Evolutionary conservation across 35 echinoderm and acorn worm species (phyloP).

Genomic region (Strongylocentrotus purpuratus): DNA sequence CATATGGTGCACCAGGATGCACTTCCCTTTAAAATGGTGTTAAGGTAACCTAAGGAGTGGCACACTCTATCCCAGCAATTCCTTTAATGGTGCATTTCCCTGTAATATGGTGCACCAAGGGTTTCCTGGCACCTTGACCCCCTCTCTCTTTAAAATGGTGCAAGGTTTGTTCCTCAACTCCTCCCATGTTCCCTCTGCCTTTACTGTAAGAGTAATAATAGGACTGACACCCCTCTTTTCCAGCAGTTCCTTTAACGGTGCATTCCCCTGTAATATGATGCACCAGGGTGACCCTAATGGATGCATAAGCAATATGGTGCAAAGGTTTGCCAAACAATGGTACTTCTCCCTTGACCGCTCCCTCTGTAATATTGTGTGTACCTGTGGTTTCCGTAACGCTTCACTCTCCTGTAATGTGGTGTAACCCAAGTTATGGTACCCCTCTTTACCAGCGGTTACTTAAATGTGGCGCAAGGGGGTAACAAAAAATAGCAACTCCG

Average conservation of each 20-base stretch:
- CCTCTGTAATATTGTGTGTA: not conserved
- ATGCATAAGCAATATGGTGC: not conserved
- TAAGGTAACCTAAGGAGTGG: not conserved
- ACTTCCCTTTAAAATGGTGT: not conserved
- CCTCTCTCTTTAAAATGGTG: not conserved
- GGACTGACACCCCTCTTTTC: not conserved
- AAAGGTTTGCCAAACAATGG: not conserved
- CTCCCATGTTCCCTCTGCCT: too few species aligned
- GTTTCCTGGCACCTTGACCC: not conserved
- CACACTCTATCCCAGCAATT: not conserved
- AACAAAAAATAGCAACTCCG: too few species aligned
- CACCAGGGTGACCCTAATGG: too few species aligned
- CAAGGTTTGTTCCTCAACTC: not conserved
- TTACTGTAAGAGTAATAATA: too few species aligned
- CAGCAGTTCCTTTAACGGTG: not conserved
- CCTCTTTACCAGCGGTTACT: too few species aligned
- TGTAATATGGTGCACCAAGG: not conserved
- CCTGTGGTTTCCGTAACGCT: too few species aligned
- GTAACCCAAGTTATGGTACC: too few species aligned
- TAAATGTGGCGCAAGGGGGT: too few species aligned
- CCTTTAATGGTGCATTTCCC: not conserved
- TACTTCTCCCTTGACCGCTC: not conserved
- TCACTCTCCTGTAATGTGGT: too few species aligned
- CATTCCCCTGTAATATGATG: not conserved
- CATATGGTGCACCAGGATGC: not conserved